phyloP scores from a whole-genome alignment of 2,888 invertebrate species.

The Glaucopsyche alexis region DNA sequence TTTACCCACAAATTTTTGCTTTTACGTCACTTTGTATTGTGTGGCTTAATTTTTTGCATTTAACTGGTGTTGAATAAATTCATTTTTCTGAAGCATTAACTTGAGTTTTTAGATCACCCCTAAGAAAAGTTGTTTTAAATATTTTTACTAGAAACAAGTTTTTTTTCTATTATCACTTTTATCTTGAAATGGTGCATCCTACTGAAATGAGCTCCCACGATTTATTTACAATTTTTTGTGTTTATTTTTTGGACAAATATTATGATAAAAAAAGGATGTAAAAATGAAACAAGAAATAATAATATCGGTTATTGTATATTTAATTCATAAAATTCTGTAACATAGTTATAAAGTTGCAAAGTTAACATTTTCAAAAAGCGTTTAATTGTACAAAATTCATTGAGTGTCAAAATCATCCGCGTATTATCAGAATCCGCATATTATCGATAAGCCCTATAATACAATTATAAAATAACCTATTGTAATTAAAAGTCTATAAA shows the following conservation, averaged over 20 bases:
- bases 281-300: conserved; percentile 35
- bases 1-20: background rate
- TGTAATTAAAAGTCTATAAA: background rate
- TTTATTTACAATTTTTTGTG: too few species aligned
- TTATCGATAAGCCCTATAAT: background rate
- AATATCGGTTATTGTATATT: conserved; percentile 37
- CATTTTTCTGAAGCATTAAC: conserved; percentile 14
- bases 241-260: too few species aligned
- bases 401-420: too few species aligned
- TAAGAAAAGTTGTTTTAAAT: too few species aligned
- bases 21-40: conserved; percentile 10
- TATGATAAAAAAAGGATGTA: background rate
- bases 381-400: conserved; percentile 40
- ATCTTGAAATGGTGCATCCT: too few species aligned
- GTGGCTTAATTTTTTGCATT: conserved; percentile 47
- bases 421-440: background rate
- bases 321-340: conserved; percentile 57
- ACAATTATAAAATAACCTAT: background rate
- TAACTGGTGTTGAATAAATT: conserved; percentile 35
- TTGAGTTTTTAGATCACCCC: background rate
- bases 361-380: conserved; percentile 64
- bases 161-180: too few species aligned
- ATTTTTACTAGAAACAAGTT: too few species aligned
- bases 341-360: conserved; percentile 45
- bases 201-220: too few species aligned